Conservation (phyloP, 2,888 invertebrate genomes). For the Polia nebulosa region DNA sequence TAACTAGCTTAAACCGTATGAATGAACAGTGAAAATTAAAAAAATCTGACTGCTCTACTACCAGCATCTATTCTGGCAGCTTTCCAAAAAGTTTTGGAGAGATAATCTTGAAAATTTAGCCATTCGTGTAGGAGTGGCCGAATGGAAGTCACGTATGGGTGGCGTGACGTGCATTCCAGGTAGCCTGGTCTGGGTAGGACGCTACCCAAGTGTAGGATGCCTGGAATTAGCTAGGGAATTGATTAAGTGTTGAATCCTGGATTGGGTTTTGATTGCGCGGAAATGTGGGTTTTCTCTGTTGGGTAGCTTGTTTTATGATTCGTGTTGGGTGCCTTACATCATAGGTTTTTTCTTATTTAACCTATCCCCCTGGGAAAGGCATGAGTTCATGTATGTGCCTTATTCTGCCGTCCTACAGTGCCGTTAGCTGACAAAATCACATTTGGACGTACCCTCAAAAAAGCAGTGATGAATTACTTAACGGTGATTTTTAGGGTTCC, state of each 20-base stretch:
- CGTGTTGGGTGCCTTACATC: not conserved
- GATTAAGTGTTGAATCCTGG: slow-evolving; percentile 36
- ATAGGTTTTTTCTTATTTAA: not conserved
- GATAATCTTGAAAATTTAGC: slow-evolving; percentile 67
- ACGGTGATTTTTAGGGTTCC: too few species aligned
- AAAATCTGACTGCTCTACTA: slow-evolving; percentile 44
- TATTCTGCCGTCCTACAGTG: too few species aligned
- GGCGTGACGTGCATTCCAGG: slow-evolving; percentile 61
- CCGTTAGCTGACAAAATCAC: too few species aligned
- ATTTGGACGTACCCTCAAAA: too few species aligned
- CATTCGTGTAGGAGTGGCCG: slow-evolving; percentile 47
- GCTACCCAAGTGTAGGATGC: slow-evolving; percentile 24
- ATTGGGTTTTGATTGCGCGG: slow-evolving; percentile 34
- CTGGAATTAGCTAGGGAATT: slow-evolving; percentile 51
- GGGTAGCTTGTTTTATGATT: too few species aligned
- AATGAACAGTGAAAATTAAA: slow-evolving; percentile 50
- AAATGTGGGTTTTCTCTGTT: not conserved
- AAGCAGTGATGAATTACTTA: too few species aligned
- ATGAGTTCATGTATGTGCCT: not conserved
- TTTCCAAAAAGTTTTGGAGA: slow-evolving; percentile 51
- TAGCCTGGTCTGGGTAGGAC: slow-evolving; percentile 28
- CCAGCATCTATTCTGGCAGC: slow-evolving; percentile 46
- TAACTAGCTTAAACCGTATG: slow-evolving; percentile 30
- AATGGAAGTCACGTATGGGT: slow-evolving; percentile 62
- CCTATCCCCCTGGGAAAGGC: not conserved